Evolutionary conservation across 2,888 invertebrate species (phyloP), one percentile per base, ranked within the genome.

Genomic region (Coelogynopora nodosa): DNA sequence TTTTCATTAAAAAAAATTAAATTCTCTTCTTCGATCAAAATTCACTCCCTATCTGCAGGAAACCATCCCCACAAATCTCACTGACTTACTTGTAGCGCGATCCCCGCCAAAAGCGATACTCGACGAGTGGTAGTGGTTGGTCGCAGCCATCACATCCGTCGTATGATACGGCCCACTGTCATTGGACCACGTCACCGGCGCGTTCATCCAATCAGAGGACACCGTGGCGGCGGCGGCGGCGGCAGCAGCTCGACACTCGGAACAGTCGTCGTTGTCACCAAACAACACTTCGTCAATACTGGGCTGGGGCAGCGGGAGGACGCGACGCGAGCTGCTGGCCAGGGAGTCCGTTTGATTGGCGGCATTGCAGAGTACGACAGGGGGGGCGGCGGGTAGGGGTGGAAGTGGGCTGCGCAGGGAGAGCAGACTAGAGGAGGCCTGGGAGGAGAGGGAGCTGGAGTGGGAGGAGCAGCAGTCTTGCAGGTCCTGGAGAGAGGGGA

Each of bases 311-410:
- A 23, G 74, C 5, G 74, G 74, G 10, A 13, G 74, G 10, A 13
- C 23, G 10, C 10, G 23, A 5, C 74, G 74, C 23, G 74, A 74
- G 18, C 49, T 49, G 49, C 49, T 49, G 74, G 5, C 23, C 18
- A 23, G 2, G 18, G 74, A 5, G 10, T 85, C 85, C 0, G 85
- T 85, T 67, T 85, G 85, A 23, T 85, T 85, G 0, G 67, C 67
- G 0, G 85, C 85, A 67, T 85, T 85, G 27, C 85, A 85, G n/a
- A 85, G 23, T 10, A 85, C 49, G 28, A 49, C 49, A 23, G 85
- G 85, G 10, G 85, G 67, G 10, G 5, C 10, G 49, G 49, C 49
- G 49, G 49, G 49, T 67, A 49, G 49, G 26, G 85, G 85, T 26
- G 74, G 30, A 0, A 49, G 85, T 27, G 74, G 74, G 74, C 2